phyloP scores from a whole-genome alignment of 2,888 invertebrate genomes.

The Tillus elongatus region DNA sequence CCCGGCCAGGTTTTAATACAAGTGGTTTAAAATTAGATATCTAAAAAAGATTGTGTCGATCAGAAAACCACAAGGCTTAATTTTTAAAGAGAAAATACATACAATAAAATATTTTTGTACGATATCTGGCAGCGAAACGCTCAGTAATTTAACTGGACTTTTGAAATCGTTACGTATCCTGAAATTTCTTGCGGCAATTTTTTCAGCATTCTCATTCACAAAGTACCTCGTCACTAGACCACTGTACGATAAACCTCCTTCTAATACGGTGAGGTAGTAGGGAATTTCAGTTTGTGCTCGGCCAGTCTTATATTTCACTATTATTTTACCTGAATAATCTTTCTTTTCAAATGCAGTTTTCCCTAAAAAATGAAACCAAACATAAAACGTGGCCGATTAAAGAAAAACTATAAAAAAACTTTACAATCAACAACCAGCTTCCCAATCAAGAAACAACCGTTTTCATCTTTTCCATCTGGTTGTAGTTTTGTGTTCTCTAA shows the following conservation, averaged over 20 bases:
- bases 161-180: constrained; percentile 63
- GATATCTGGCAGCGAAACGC: constrained; percentile 56
- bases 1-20: constrained; percentile 51
- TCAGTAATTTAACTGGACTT: constrained; percentile 62
- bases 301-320: constrained; percentile 45
- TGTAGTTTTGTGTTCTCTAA: constrained; percentile 57
- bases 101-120: constrained; percentile 54
- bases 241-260: constrained; percentile 51
- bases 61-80: constrained; percentile 16
- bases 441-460: constrained; percentile 49
- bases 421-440: constrained; percentile 63
- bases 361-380: constrained; percentile 42
- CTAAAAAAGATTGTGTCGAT: constrained; percentile 37
- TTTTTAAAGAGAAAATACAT: constrained; percentile 21
- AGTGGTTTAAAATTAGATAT: constrained; percentile 52
- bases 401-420: constrained; percentile 27
- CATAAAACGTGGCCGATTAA: background rate
- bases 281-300: constrained; percentile 50
- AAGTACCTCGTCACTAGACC: constrained; percentile 46
- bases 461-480: constrained; percentile 46
- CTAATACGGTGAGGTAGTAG: constrained; percentile 52
- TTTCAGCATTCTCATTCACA: constrained; percentile 33
- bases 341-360: constrained; percentile 46
- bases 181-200: constrained; percentile 43
- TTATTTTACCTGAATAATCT: constrained; percentile 49